Percentiles rank a stretch among this genome's conserved stretches.
Evolutionary conservation across 2,888 invertebrate genomes (phyloP).

Genomic region (Ashinkailepas kermadecensis): DNA sequence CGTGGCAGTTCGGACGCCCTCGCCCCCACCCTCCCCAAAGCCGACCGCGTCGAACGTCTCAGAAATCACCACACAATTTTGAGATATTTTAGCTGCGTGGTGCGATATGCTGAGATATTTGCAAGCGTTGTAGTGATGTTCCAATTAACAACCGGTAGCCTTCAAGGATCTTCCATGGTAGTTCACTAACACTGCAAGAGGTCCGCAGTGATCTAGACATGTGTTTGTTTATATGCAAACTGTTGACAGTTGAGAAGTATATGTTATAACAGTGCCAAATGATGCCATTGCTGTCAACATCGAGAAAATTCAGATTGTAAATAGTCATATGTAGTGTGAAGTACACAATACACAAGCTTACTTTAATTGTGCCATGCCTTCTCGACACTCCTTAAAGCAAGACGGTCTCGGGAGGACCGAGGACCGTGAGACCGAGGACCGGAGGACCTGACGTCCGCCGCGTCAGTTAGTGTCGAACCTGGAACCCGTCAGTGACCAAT

Average conservation of each 20-base stretch:
- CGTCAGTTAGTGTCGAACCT: no score
- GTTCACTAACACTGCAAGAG: background rate
- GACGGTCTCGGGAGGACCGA: no score
- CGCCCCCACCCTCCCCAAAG: background rate
- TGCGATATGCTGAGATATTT: no score
- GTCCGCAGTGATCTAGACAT: background rate
- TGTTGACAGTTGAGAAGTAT: background rate
- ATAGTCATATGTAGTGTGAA: background rate
- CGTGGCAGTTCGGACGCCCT: background rate
- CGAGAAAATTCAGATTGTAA: background rate
- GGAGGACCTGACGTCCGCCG: no score
- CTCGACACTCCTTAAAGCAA: no score
- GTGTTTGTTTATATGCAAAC: background rate
- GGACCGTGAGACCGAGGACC: no score
- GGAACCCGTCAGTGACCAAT: no score
- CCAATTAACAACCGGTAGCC: background rate
- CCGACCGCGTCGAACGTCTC: background rate
- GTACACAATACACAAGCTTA: background rate
- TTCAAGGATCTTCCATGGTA: slow-evolving; percentile 12
- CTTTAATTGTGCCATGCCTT: no score
- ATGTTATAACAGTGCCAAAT: background rate
- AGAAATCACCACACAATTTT: background rate
- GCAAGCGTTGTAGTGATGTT: background rate
- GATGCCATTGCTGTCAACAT: background rate
- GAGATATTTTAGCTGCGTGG: background rate